Evolutionary conservation across 1,140 invertebrate genomes (phyloP).

Genomic region (Sesamia nonagrioides): DNA sequence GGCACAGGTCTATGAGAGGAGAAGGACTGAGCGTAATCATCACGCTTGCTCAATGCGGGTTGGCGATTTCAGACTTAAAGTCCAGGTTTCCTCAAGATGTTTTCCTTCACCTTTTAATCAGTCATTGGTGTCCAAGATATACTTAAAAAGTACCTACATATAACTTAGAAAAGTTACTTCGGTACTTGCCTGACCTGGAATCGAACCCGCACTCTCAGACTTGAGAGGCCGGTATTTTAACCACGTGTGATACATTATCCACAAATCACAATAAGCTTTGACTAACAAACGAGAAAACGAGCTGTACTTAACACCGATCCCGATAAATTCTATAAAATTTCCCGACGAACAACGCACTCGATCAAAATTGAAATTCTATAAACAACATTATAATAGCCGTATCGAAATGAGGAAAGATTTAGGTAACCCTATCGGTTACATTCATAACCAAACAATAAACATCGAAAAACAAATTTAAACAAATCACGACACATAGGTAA

Average conservation of each 20-base stretch:
- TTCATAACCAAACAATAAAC: slow-evolving; percentile 43
- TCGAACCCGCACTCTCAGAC: too few species aligned
- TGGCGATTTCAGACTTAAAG: too few species aligned
- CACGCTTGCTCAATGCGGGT: too few species aligned
- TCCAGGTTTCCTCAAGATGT: too few species aligned
- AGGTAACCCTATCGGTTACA: slow-evolving; percentile 6
- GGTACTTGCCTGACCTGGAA: too few species aligned
- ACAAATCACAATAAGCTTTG: background rate
- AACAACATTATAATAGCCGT: slow-evolving; percentile 5
- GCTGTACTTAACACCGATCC: slow-evolving; percentile 20
- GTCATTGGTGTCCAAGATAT: too few species aligned
- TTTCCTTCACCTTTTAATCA: too few species aligned
- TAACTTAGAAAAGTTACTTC: too few species aligned
- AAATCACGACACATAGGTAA: slow-evolving; percentile 41
- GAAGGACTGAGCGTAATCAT: too few species aligned
- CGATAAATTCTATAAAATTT: slow-evolving; percentile 4
- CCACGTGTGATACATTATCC: background rate
- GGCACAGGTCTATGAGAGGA: too few species aligned
- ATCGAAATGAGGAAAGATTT: slow-evolving; percentile 22
- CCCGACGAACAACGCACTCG: background rate
- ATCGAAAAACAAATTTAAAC: slow-evolving; percentile 32
- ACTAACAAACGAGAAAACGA: slow-evolving; percentile 1
- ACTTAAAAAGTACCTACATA: too few species aligned
- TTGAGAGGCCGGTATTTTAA: too few species aligned
- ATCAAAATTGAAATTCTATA: slow-evolving; percentile 19